These are phyloP conservation scores for Sebastiscus tertius DNA, from an alignment of 2,797 vertebrate genomes.

Conservation along the genomic window DNA sequence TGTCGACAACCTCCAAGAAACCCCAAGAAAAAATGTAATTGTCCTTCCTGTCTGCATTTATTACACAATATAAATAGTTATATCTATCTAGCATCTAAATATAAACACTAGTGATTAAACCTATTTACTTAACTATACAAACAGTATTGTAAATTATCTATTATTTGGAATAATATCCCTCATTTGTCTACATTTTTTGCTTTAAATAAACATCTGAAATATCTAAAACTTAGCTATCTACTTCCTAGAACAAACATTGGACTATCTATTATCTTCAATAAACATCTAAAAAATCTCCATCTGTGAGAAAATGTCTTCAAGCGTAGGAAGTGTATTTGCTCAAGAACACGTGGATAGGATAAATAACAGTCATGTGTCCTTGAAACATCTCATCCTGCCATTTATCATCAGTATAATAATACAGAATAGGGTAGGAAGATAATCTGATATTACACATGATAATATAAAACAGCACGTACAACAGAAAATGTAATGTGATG, in stretches of 20 bases:
- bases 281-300: not conserved
- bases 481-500: not conserved
- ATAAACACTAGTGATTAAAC: not conserved
- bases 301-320: not conserved
- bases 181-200: not conserved
- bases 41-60: not conserved
- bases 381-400: not conserved
- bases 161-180: not conserved
- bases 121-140: not conserved
- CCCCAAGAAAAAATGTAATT: not conserved
- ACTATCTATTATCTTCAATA: not conserved
- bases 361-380: not conserved
- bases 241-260: not conserved
- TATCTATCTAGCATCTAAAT: not conserved
- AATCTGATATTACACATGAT: not conserved
- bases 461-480: not conserved
- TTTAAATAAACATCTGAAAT: not conserved
- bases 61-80: not conserved
- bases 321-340: not conserved
- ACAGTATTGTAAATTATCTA: not conserved
- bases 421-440: not conserved
- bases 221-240: not conserved
- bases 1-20: not conserved
- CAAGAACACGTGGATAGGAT: not conserved
- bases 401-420: not conserved